Evolutionary conservation across 2,888 invertebrate species (phyloP), one percentile per base, ranked within the genome.

Genomic region (Lycophotia porphyrea): DNA sequence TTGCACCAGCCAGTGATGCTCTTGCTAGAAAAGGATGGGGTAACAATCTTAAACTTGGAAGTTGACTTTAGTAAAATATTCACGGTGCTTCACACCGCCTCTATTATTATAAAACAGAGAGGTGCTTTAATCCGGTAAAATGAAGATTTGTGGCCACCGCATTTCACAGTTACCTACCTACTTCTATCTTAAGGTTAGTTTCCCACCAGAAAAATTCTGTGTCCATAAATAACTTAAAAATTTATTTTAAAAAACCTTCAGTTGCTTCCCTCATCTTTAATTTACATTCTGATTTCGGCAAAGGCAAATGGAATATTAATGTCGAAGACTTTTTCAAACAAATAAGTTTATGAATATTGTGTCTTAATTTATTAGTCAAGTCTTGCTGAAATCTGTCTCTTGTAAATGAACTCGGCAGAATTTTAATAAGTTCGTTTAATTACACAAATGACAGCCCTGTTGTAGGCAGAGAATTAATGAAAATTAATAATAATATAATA

Each of bases 91-190:
- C 92, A 91, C 89, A 87, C 87, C 88, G 90, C 90, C 88, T 92
- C 91, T 93, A 91, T 92, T 89, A 86, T 87, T 88, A 93, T 93
- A 91, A 92, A 92, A 92, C 90, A 89, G 88, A 88, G 91, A 93
- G 92, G 91, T 91, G 92, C 90, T 93, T 93, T 94, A 95, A 93
- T 94, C 93, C 93, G 78, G 88, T 89, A 91, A 93, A 94, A 94
- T 93, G 93, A 91, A 93, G 94, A 94, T 94, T 95, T 93, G 93
- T 93, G 90, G 92, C 93, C 78, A 85, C 87, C 49, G 61, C 11
- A 69, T 61, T 76, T 13, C 49, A 47, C n/a, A 55, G 66, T 55
- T 39, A 63, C 39, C 21, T 36, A 58, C 4, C 34, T 49, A 67
- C 42, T 78, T 82, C 15, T 78, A 67, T 71, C 42, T 31, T 67